These are phyloP conservation scores for Diadema setosum DNA, from an alignment of 35 echinoderm and acorn worm genomes.

Conservation along the genomic window DNA sequence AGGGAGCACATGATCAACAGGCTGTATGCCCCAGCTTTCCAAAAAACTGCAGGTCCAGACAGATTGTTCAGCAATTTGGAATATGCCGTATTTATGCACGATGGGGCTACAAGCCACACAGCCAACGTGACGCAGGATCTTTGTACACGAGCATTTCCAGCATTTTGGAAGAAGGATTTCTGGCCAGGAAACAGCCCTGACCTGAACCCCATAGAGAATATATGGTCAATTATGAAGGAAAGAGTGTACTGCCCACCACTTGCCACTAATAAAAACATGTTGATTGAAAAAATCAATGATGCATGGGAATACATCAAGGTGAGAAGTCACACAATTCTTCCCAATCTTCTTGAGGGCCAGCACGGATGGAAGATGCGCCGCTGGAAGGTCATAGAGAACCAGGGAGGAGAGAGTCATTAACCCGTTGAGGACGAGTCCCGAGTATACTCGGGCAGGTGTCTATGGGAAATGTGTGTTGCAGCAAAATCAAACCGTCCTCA, in stretches of 20 bases:
- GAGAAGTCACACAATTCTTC: slow-evolving; percentile 44
- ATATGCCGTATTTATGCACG: slow-evolving; percentile 29
- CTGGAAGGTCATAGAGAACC: slow-evolving; percentile 49
- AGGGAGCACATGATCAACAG: slow-evolving; percentile 40
- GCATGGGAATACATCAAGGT: slow-evolving; percentile 41
- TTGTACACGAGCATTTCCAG: slow-evolving; percentile 2
- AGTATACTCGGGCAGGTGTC: no score
- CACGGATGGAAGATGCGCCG: slow-evolving; percentile 25
- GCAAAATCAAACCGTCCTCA: no score
- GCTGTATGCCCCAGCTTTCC: slow-evolving; percentile 45
- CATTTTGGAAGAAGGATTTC: slow-evolving; percentile 41
- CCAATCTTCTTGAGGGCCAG: slow-evolving; percentile 57
- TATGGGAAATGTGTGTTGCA: no score
- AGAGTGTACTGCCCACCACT: slow-evolving; percentile 28
- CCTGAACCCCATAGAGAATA: slow-evolving; percentile 40
- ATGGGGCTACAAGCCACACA: slow-evolving; percentile 29
- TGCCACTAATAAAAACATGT: slow-evolving; percentile 32
- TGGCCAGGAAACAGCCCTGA: slow-evolving; percentile 41
- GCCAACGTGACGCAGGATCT: slow-evolving; percentile 15
- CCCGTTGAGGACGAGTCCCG: no score
- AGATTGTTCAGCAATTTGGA: slow-evolving; percentile 16
- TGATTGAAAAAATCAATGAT: slow-evolving; percentile 38
- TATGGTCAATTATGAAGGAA: slow-evolving; percentile 47
- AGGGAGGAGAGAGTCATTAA: slow-evolving; percentile 21
- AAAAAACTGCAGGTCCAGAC: slow-evolving; percentile 35